phyloP scores from a whole-genome alignment of 2,797 vertebrate genomes.

The Gymnoscopelus braueri region DNA sequence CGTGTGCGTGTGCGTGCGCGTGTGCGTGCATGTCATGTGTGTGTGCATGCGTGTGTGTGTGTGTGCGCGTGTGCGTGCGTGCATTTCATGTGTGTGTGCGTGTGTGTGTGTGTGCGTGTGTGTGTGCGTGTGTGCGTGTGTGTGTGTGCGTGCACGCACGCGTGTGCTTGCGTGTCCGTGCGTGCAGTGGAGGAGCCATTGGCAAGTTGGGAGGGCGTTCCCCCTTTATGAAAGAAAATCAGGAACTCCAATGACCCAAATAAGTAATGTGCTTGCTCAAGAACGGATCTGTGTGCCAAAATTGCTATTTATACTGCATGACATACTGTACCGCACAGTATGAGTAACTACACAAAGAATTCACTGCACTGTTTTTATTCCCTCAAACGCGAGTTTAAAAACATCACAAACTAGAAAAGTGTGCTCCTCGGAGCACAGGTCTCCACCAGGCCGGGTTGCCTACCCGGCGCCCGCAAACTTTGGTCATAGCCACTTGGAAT shows the following conservation, averaged over 20 bases:
- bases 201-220: conserved; percentile 14
- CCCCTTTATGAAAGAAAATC: conserved; percentile 20
- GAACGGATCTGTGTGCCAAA: conserved; percentile 21
- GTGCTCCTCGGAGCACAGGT: too few species aligned
- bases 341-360: too few species aligned
- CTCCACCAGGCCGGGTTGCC: too few species aligned
- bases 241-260: conserved; percentile 49
- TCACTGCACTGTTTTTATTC: too few species aligned
- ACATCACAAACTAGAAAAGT: too few species aligned
- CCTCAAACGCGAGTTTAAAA: too few species aligned
- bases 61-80: too few species aligned
- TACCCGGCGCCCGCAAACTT: too few species aligned
- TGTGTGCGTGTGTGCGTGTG: conserved; percentile 4
- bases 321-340: background rate
- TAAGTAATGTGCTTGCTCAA: conserved; percentile 28
- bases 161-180: too few species aligned
- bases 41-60: conserved; percentile 2
- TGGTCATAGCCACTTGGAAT: too few species aligned
- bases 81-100: background rate
- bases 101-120: background rate
- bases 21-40: too few species aligned
- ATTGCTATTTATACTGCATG: conserved; percentile 34
- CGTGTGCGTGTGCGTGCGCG: too few species aligned
- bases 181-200: conserved; percentile 9
- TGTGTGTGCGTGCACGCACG: background rate